A percentile compares a stretch with the other conserved stretches of the same genome.
phyloP scores from a whole-genome alignment of 2,888 invertebrate species.

The Callyntrura guangdongensis region DNA sequence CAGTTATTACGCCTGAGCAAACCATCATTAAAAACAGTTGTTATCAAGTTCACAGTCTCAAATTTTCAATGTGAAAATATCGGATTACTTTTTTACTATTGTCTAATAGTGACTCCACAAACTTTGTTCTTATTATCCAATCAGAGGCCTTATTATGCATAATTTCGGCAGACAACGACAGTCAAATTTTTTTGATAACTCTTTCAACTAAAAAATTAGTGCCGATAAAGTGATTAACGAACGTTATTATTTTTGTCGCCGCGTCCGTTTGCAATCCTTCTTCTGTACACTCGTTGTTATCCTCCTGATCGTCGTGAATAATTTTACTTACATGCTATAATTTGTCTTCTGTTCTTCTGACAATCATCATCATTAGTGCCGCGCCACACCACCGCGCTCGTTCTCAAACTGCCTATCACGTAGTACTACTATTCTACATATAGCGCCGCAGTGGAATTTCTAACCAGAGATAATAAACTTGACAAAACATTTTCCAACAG shows the following conservation, averaged over 20 bases:
- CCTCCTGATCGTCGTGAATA: constrained; percentile 62
- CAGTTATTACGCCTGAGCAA: neutral
- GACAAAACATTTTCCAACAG: constrained; percentile 39
- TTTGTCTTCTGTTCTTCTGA: constrained; percentile 55
- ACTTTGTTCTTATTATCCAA: neutral
- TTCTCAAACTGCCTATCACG: constrained; percentile 64
- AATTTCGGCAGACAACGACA: neutral
- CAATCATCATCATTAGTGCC: constrained; percentile 60
- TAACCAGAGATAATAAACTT: constrained; percentile 52
- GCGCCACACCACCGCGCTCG: constrained; percentile 20
- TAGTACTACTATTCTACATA: neutral
- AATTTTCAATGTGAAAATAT: constrained; percentile 63
- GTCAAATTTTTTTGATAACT: constrained; percentile 24
- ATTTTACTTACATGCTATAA: constrained; percentile 48
- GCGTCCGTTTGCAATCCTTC: neutral
- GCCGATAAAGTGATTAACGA: constrained; percentile 59
- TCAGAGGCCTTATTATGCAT: neutral
- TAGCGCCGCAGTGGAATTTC: neutral
- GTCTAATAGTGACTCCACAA: neutral
- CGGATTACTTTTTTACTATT: constrained; percentile 25
- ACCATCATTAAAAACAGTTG: constrained; percentile 36
- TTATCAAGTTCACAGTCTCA: constrained; percentile 60
- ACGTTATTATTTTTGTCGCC: constrained; percentile 36
- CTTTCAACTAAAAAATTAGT: constrained; percentile 25
- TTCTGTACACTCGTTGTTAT: neutral